Evolutionary conservation across 2,113 vertebrate species (phyloP), one percentile per base, ranked within the genome.

Genomic region (Ramphastos sulfuratus): DNA sequence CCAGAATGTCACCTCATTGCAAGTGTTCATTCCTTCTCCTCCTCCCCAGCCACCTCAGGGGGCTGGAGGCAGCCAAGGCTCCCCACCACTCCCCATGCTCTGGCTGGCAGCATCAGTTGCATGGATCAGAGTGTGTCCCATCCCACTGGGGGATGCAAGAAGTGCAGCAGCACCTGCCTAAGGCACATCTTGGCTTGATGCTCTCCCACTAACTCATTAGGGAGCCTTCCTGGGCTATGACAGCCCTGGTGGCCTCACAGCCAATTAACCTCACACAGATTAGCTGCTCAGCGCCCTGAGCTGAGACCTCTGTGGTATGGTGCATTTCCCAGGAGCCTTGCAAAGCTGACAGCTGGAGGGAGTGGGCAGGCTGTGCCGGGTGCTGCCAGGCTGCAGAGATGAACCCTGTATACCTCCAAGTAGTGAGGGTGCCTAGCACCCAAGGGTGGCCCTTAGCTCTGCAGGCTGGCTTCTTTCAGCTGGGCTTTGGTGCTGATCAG

Each of bases 351-450:
- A 16, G 85, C 66, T 56, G 63, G 6, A 20, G 37, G 19, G 33
- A 81, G 70, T 20, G 2, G 33, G 31, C 0, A 3, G n/a, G 44
- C 11, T 58, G 30, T 61, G 59, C 50, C 2, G 3, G 39, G 18
- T n/a, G 37, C 23, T 17, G 21, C 3, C 10, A 25, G 39, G 50
- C 28, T 69, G 67, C 21, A 2, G 56, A 12, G 39, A 25, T 2
- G 42, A 54, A 15, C 44, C 27, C 31, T 0, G 0, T 5, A 4
- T 3, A 64, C 21, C 35, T 61, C 58, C 2, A 2, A 48, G 83
- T 13, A 2, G 56, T 2, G 8, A 61, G 35, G 58, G 31, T 28
- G 52, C 50, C 33, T 1, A 0, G 17, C 63, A 65, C 69, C 39
- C 55, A 2, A 30, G 63, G 54, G 30, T 42, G 58, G 25, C 18